Evolutionary conservation across 2,888 invertebrate genomes (phyloP), one percentile per base, ranked within the genome.

Genomic region (Blastobasis adustella): DNA sequence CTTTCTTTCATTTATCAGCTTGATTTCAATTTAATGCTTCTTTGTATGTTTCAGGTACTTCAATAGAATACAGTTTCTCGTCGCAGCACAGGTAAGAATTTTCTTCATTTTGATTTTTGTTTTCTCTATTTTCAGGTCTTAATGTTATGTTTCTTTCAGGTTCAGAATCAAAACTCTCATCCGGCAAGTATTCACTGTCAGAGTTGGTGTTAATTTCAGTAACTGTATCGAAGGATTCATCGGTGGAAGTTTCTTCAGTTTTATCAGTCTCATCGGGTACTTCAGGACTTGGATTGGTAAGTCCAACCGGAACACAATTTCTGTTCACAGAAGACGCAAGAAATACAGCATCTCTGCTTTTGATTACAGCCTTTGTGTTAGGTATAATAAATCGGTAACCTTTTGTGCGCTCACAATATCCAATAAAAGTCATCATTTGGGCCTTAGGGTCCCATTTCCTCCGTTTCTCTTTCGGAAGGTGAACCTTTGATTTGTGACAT

Each of bases 371-470:
- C n/a, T n/a, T n/a, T n/a, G n/a, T n/a, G n/a, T 1, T 49, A 8
- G 57, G 55, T 46, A 54, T 10, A 6, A 59, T 48, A 5, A 63
- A 62, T 44, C 62, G 42, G 56, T 66, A 71, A 1, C 67, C 67
- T 52, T 73, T 71, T 2, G 54, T 55, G 40, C 58, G 46, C 37
- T 70, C 71, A 53, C 63, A 60, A 50, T 79, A 77, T 6, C 77
- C 79, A 44, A 76, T 61, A 43, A 77, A 68, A n/a, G 69, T 63
- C 38, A 61, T 58, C 1, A 60, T 54, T 58, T 63, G 63, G 6
- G 59, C 62, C 41, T 62, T 55, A 51, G 56, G 61, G 4, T 79
- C 81, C 67, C 84, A 82, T 38, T 68, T 60, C 46, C 62, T 58
- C 49, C 62, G 46, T 10, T 65, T 56, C 5, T 53, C 54, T 0